These are phyloP conservation scores for Metopolophium dirhodum DNA, from an alignment of 1,140 invertebrate species.

Conservation along the genomic window DNA sequence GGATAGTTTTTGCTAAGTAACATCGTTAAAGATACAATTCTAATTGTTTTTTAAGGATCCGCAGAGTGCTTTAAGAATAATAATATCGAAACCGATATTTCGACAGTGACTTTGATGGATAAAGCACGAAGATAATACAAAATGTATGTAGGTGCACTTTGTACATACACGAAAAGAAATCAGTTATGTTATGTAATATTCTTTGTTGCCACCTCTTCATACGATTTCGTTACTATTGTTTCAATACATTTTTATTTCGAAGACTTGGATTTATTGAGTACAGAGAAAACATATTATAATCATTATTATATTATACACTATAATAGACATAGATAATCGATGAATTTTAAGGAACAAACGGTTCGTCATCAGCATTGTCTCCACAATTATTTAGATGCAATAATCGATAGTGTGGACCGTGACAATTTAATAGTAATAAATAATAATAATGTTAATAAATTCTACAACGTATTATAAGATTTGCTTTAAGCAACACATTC, in stretches of 20 bases:
- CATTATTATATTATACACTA: neutral
- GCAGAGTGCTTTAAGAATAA: neutral
- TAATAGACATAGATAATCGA: neutral
- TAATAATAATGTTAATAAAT: neutral
- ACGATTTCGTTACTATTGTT: neutral
- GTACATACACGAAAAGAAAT: neutral
- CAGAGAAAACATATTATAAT: neutral
- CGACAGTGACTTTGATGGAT: neutral
- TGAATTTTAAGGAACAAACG: neutral
- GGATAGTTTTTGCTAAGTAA: neutral
- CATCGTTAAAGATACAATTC: neutral
- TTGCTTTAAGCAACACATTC: neutral
- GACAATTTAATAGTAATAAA: neutral
- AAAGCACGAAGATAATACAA: neutral
- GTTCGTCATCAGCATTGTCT: neutral
- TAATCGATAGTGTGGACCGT: neutral
- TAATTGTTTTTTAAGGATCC: neutral
- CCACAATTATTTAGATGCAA: neutral
- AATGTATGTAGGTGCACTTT: neutral
- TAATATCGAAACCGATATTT: too few species aligned
- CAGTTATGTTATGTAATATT: neutral
- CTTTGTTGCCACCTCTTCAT: neutral
- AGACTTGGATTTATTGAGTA: neutral
- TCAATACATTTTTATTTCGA: neutral
- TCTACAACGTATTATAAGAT: neutral